Conservation (phyloP, 2,888 invertebrate genomes). For the Papilio demoleus region DNA sequence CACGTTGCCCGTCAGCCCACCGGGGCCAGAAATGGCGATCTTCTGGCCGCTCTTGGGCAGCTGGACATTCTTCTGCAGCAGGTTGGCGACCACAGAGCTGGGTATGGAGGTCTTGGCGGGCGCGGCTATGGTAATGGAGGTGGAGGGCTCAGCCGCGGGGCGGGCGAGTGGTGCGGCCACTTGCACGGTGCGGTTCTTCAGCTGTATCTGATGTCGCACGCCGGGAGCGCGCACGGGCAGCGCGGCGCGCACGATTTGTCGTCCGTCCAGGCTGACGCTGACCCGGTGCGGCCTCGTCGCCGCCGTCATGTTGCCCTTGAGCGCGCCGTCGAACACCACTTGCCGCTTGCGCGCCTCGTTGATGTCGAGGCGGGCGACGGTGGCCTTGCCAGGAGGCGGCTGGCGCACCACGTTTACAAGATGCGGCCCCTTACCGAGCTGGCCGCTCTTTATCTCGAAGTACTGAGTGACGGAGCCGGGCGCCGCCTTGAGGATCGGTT, state of each 20-base stretch:
- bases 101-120: constrained; percentile 60
- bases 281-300: constrained; percentile 56
- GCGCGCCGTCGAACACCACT: constrained; percentile 52
- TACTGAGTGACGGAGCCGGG: constrained; percentile 70
- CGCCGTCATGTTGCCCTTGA: constrained; percentile 54
- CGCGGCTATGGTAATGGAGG: constrained; percentile 55
- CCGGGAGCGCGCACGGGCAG: constrained; percentile 55
- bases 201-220: constrained; percentile 64
- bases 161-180: constrained; percentile 50
- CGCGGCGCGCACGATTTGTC: constrained; percentile 62
- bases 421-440: constrained; percentile 71
- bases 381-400: constrained; percentile 63
- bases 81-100: constrained; percentile 61
- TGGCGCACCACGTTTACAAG: constrained; percentile 73
- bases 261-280: constrained; percentile 62
- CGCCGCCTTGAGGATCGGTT: constrained; percentile 61
- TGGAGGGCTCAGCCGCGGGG: constrained; percentile 52
- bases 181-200: constrained; percentile 62
- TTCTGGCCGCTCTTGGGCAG: constrained; percentile 62
- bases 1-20: constrained; percentile 63
- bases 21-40: constrained; percentile 62
- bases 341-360: constrained; percentile 62
- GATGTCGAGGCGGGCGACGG: constrained; percentile 59
- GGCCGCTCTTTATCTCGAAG: constrained; percentile 73
- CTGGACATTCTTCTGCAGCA: constrained; percentile 65